phyloP scores from a whole-genome alignment of 2,113 vertebrate species.

The Ameiurus melas region DNA sequence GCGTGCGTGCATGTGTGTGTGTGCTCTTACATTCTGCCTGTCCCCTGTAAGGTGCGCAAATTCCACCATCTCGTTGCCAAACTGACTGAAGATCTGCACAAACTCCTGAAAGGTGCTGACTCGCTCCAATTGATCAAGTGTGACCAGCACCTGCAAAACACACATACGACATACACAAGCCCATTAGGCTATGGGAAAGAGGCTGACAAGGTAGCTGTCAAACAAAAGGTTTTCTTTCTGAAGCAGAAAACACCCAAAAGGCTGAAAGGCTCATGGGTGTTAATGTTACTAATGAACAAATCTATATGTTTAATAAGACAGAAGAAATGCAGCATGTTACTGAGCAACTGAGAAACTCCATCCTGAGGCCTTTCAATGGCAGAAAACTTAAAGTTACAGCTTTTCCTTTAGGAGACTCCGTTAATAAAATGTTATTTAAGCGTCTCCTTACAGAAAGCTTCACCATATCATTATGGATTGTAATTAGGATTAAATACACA shows the following conservation, averaged over 20 bases:
- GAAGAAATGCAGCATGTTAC: background rate
- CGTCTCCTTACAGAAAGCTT: no score
- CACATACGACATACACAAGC: background rate
- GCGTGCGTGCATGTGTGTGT: background rate
- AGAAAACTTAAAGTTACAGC: background rate
- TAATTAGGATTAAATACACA: no score
- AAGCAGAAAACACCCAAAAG: no score
- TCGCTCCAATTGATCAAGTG: constrained; percentile 92
- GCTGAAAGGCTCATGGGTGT: background rate
- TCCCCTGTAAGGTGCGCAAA: constrained; percentile 98
- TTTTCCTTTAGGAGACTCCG: background rate
- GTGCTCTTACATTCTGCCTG: constrained; percentile 91
- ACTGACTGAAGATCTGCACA: constrained; percentile 99
- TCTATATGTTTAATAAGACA: background rate
- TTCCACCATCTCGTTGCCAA: constrained; percentile 99
- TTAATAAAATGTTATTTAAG: no score
- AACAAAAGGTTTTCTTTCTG: background rate
- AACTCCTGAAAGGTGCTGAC: constrained; percentile 98
- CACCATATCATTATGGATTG: no score
- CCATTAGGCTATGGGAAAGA: background rate
- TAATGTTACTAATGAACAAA: background rate
- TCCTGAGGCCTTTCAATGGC: background rate
- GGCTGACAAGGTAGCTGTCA: no score
- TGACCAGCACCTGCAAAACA: constrained; percentile 85
- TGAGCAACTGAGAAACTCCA: background rate